phyloP scores from a whole-genome alignment of 2,888 invertebrate genomes.

The Machimus atricapillus region DNA sequence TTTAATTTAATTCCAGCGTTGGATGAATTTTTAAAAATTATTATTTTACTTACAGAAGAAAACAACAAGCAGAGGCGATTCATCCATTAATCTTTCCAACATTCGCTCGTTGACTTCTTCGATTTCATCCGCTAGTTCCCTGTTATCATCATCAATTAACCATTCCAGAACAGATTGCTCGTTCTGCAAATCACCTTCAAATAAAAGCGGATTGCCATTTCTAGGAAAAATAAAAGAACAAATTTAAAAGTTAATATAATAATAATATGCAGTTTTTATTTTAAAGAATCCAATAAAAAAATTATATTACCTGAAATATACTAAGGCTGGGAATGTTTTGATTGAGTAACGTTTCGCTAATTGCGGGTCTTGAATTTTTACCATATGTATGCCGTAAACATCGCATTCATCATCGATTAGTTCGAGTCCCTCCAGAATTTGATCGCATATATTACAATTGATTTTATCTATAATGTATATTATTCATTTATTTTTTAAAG shows the following conservation, averaged over 20 bases:
- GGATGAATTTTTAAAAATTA: background rate
- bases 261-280: too few species aligned
- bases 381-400: constrained; percentile 91
- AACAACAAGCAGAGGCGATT: constrained; percentile 87
- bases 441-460: constrained; percentile 91
- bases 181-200: constrained; percentile 91
- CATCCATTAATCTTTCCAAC: constrained; percentile 82
- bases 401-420: constrained; percentile 91
- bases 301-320: constrained; percentile 77
- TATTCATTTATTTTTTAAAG: background rate
- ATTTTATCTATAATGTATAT: constrained; percentile 74
- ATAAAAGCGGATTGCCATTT: constrained; percentile 87
- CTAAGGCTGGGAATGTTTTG: constrained; percentile 91
- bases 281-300: constrained; percentile 47
- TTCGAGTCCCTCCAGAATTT: constrained; percentile 86
- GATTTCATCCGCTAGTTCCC: constrained; percentile 92
- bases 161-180: constrained; percentile 91
- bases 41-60: constrained; percentile 83
- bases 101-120: constrained; percentile 91
- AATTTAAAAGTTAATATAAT: background rate
- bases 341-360: constrained; percentile 92
- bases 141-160: constrained; percentile 91
- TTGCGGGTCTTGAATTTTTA: constrained; percentile 90
- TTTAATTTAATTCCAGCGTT: background rate
- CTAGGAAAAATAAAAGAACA: constrained; percentile 60